Evolutionary conservation across 1,140 invertebrate genomes (phyloP).

Genomic region (Aporrectodea caliginosa): DNA sequence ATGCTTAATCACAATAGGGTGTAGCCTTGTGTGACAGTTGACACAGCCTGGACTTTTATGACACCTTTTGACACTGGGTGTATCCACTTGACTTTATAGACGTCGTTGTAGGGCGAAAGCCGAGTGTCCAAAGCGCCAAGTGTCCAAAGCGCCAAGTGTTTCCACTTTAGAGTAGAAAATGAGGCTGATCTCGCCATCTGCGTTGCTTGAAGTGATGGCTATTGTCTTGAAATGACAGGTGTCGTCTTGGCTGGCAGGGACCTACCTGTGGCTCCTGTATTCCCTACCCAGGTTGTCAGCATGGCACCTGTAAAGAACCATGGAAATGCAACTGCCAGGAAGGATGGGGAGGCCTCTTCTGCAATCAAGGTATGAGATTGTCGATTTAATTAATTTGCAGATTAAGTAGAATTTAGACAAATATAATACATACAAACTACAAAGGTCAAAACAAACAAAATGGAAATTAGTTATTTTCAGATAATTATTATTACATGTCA

Average conservation of each 20-base stretch:
- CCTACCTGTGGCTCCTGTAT: constrained; percentile 58
- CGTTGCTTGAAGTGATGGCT: not conserved
- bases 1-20: too few species aligned
- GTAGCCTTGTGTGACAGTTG: too few species aligned
- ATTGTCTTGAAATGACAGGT: constrained; percentile 53
- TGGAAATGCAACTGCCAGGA: constrained; percentile 61
- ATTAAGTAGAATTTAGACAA: too few species aligned
- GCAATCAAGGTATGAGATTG: constrained; percentile 59
- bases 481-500: too few species aligned
- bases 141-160: not conserved
- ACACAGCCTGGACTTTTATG: not conserved
- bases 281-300: constrained; percentile 60
- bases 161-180: not conserved
- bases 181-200: not conserved
- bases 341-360: constrained; percentile 65
- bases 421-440: too few species aligned
- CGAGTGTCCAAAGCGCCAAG: not conserved
- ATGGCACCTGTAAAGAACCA: constrained; percentile 58
- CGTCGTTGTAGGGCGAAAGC: not conserved
- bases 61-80: not conserved
- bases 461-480: too few species aligned
- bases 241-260: constrained; percentile 59
- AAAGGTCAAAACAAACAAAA: too few species aligned
- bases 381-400: too few species aligned
- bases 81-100: not conserved